Percentiles rank a stretch among this genome's conserved stretches.
These are phyloP conservation scores for Ceyx melanurus DNA, from an alignment of 2,113 vertebrate species.

Conservation along the genomic window DNA sequence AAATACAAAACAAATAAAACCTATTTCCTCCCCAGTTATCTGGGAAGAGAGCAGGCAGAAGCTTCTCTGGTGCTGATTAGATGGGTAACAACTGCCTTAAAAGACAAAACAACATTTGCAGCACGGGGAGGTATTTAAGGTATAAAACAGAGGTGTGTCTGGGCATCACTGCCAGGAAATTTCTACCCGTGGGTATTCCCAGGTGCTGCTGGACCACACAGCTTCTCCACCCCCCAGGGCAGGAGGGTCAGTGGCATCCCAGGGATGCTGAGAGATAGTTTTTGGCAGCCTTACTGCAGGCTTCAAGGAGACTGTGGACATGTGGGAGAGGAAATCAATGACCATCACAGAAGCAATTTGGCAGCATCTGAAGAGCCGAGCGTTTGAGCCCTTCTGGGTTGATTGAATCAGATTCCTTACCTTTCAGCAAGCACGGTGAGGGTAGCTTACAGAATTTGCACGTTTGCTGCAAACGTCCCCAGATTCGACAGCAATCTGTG, in stretches of 20 bases:
- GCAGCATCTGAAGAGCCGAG: background rate
- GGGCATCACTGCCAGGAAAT: background rate
- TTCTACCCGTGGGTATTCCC: rapidly evolving
- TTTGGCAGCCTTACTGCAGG: background rate
- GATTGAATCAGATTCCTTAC: background rate
- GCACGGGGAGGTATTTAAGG: rapidly evolving
- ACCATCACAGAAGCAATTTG: background rate
- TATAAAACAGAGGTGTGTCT: background rate
- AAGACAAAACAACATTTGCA: background rate
- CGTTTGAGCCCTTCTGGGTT: background rate
- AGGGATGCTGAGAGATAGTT: background rate
- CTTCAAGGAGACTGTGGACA: rapidly evolving
- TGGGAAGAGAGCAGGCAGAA: background rate
- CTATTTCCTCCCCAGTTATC: background rate
- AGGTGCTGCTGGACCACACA: rapidly evolving
- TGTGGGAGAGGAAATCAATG: background rate
- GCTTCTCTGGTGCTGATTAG: background rate
- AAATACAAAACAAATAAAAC: background rate
- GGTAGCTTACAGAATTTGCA: background rate
- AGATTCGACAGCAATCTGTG: background rate
- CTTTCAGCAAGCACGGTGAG: rapidly evolving
- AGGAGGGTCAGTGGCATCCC: background rate
- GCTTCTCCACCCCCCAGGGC: rapidly evolving
- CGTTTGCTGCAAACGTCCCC: background rate
- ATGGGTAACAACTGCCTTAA: rapidly evolving